Conservation (phyloP, 2,113 vertebrate genomes). For the Heterotilapia buettikoferi region DNA sequence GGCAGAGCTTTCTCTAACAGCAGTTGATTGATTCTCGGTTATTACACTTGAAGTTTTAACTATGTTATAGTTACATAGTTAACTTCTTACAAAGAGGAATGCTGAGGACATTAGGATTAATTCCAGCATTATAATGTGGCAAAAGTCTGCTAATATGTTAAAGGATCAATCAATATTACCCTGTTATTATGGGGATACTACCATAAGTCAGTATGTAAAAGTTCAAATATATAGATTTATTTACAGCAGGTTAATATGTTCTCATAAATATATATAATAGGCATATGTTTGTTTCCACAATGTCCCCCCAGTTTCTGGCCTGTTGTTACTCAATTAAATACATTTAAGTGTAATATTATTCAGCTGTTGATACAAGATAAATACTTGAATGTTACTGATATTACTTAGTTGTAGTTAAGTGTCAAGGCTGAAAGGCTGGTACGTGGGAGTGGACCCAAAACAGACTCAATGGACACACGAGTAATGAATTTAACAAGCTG, state of each 20-base stretch:
- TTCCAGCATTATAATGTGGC: not conserved
- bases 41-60: no score
- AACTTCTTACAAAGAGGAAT: not conserved
- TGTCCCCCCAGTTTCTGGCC: not conserved
- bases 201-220: fast-evolving
- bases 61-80: not conserved
- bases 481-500: not conserved
- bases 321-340: not conserved
- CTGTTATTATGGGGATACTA: not conserved
- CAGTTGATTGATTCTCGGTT: no score
- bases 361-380: not conserved
- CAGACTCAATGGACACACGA: fast-evolving
- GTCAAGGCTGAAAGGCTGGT: not conserved
- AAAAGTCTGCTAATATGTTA: not conserved
- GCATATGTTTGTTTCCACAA: not conserved
- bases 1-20: no score
- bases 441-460: not conserved
- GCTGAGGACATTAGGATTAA: not conserved
- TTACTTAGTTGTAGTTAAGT: not conserved
- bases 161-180: fast-evolving
- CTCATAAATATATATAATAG: not conserved
- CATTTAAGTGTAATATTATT: not conserved
- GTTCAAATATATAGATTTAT: not conserved
- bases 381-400: fast-evolving
- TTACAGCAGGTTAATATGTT: not conserved